Evolutionary conservation across 2,888 invertebrate genomes (phyloP), one percentile per base, ranked within the genome.

Genomic region (Hybos culiciformis): DNA sequence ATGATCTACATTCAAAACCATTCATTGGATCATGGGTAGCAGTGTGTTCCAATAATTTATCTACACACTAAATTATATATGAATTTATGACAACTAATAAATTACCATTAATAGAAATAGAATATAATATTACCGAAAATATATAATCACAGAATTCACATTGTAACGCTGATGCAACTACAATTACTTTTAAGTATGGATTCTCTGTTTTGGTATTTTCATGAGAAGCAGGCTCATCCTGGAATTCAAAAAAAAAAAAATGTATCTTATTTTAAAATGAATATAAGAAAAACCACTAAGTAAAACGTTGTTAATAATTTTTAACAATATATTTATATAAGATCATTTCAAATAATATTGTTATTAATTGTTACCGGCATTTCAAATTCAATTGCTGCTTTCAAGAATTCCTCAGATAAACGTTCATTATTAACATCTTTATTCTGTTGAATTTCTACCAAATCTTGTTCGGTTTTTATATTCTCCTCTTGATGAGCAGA

Each of bases 131-230:
- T n/a, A n/a, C 72, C 0, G 70, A 67, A 50, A 73, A 77, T 1
- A 72, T 66, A 33, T 69, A 68, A 50, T 75, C 75, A 51, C 77
- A 77, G 52, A 72, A 77, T 56, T 77, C 76, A 48, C 77, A 77
- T 53, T 76, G 75, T 23, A 73, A 58, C 5, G 75, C 55, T 23
- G 60, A 59, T 39, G 53, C 54, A 12, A 64, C 41, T 3, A 64
- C 54, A 2, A 59, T 50, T 50, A 61, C 50, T 47, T 59, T 58
- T 3, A 36, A 36, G 8, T 14, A 36, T 36, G 19, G n/a, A 20
- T 21, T n/a, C 17, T 32, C 32, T 32, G n/a, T n/a, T n/a, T 32
- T 32, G 11, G 17, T 15, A 32, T 7, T 4, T 4, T 32, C 17
- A 32, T 32, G 8, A 15, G 2, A n/a, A n/a, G 12, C 29, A 29